Evolutionary conservation across 2,113 vertebrate species (phyloP), one percentile per base, ranked within the genome.

Genomic region (Scolopax mira): DNA sequence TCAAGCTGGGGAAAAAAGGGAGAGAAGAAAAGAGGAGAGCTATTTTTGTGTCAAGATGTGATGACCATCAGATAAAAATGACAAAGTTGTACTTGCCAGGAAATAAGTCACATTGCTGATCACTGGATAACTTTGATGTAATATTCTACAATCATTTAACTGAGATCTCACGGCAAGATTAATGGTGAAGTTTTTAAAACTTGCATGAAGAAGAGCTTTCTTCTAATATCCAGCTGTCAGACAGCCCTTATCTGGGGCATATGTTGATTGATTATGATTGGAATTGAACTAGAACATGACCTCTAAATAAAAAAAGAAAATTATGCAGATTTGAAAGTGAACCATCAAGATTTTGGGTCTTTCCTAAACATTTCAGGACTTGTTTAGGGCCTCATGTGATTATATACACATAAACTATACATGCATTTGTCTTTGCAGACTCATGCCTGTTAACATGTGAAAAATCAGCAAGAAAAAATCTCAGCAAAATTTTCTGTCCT

Each of bases 41-140:
- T 91, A 77, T 89, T 95, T 96, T 84, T 93, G 30, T 93, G 72
- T 69, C 84, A 94, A 95, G 74, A 94, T 77, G 25, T 74, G 83
- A 82, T 93, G 79, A 92, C 87, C 85, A 90, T 90, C 93, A 96
- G 96, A 97, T 97, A 96, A 97, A 97, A 96, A 93, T 37, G 44
- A 95, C 94, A 67, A 94, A 94, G 86, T 90, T 94, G 93, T 83
- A 80, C 89, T 91, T 80, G 87, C 97, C 87, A 97, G 95, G 96
- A 97, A 97, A 97, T 93, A 96, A 97, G 71, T 94, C 75, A 61
- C 83, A 89, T 37, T 94, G 94, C 87, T 94, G 83, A 96, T 96
- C 85, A 83, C 41, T 1, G 17, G 94, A 94, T 93, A 97, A 88
- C 94, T 97, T 92, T 91, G 94, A 96, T 89, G 72, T 69, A 85